These are phyloP conservation scores for Nesogale talazaci DNA, from an alignment of 2,113 vertebrate species.

Conservation along the genomic window DNA sequence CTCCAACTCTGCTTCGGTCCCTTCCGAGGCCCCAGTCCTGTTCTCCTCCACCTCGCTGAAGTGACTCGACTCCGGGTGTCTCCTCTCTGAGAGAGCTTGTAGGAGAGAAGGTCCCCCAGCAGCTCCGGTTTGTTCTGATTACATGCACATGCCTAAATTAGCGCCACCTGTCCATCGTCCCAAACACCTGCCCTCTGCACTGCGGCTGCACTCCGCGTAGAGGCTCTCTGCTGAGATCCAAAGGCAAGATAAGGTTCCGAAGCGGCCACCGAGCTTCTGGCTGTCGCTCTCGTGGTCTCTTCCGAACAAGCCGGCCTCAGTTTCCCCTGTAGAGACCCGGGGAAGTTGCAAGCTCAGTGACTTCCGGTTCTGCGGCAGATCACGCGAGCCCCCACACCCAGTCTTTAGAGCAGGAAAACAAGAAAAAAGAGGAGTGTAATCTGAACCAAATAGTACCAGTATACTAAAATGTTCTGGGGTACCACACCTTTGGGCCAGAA, in stretches of 20 bases:
- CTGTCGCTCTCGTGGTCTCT: no score
- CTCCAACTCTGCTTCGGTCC: conserved; percentile 79
- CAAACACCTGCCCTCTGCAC: conserved; percentile 83
- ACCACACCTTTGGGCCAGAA: no score
- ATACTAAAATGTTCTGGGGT: no score
- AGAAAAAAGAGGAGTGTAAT: no score
- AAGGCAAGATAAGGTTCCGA: conserved; percentile 80
- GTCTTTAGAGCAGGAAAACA: no score
- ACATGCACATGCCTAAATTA: no score
- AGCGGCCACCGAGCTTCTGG: conserved; percentile 70
- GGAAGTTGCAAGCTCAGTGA: no score
- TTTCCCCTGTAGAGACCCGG: no score
- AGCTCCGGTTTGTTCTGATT: conserved; percentile 91
- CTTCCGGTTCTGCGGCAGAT: no score
- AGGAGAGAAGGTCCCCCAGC: conserved; percentile 94
- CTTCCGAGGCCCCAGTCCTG: conserved; percentile 83
- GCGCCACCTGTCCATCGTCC: conserved; percentile 88
- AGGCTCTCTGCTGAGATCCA: conserved; percentile 61
- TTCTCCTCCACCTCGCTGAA: conserved; percentile 86
- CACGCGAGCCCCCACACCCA: no score
- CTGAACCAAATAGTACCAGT: no score
- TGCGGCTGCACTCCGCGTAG: conserved; percentile 66
- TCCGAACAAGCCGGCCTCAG: no score
- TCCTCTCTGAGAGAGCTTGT: conserved; percentile 95
- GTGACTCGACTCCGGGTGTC: conserved; percentile 91